Base-by-base conservation (phyloP, 1,140 invertebrate species). In the Andrena cerasifolii region DNA sequence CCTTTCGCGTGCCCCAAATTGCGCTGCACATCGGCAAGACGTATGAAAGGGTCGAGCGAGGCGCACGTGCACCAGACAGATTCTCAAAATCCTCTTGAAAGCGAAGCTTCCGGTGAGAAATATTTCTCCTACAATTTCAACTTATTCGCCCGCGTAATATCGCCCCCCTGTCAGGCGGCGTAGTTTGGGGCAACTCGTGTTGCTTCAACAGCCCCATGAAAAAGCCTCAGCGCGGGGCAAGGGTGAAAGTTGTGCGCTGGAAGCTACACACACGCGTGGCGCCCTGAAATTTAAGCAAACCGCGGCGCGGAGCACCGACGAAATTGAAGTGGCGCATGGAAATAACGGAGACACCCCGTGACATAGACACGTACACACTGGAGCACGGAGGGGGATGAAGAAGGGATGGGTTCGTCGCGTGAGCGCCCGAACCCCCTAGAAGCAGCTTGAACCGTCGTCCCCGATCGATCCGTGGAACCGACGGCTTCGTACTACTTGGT, bases 241-340 rank as follows among this genome's bases (percentile, higher is more conserved):
- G 26, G 5, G 36, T 21, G 6, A 56, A 62, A 21, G 47, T 74
- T 2, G 33, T 47, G 36, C 16, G 59, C 7, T 16, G 45, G 59
- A 7, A 21, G 59, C 21, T 31, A 12, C 24, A 28, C 26, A 45
- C 40, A 24, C 10, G 49, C 36, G n/a, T 36, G 31, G 24, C 24
- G 62, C 63, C 58, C 58, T 54, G 77, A 83, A 84, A 84, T 83
- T 84, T 71, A 82, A 82, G 70, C 75, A 75, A 79, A 43, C 73
- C 47, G 45, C 31, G 61, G 58, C 61, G 28, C 73, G 79, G 65
- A 70, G 51, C 75, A 79, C 76, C 74, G 49, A 75, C 80, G 77
- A 79, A 84, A 84, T 84, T 84, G 82, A 84, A 83, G 76, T 78
- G 71, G 80, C 71, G 80, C 82, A 62, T 79, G 77, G 76, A 83